Evolutionary conservation across 2,113 vertebrate species (phyloP), one percentile per base, ranked within the genome.

Genomic region (Ictalurus punctatus): DNA sequence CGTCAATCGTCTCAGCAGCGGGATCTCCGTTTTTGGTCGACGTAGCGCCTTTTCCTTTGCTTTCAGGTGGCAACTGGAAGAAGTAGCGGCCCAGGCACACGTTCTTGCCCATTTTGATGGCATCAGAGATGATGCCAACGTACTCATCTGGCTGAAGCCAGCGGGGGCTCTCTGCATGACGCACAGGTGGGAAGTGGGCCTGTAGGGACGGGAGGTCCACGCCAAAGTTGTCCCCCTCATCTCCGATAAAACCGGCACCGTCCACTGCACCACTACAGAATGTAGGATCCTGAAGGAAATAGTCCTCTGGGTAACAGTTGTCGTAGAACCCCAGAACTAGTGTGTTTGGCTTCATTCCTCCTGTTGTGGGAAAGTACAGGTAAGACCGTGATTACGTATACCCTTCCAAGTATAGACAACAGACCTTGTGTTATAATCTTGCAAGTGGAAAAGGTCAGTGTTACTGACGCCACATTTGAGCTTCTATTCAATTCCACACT

Each of bases 341-440:
- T 0, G 95, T 98, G 93, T 98, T 98, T 88, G 97, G 97, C 93
- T 98, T 98, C 97, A 98, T 98, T 44, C 97, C 97, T 12, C 97
- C 97, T 98, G 91, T 65, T 34, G 58, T 48, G 89, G 65, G 79
- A n/a, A 1, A 76, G 13, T 44, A 21, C 27, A 54, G 40, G 19
- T 10, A 34, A 82, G 3, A 61, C 9, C 0, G 10, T 6, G 1
- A 59, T 30, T 34, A 82, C 19, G 12, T 16, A 59, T 17, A 52
- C 44, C 44, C n/a, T 34, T 58, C n/a, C 25, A 30, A n/a, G 48
- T 54, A 4, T 6, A 79, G 23, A 52, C 25, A 79, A 56, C 3
- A 56, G 27, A 54, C 48, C 48, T 56, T 54, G 48, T 14, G 1
- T 27, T 6, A 54, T 40, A 6, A 9, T 27, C 23, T 67, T 37